phyloP scores from a whole-genome alignment of 2,797 vertebrate genomes.

The Loris lydekkerianus region DNA sequence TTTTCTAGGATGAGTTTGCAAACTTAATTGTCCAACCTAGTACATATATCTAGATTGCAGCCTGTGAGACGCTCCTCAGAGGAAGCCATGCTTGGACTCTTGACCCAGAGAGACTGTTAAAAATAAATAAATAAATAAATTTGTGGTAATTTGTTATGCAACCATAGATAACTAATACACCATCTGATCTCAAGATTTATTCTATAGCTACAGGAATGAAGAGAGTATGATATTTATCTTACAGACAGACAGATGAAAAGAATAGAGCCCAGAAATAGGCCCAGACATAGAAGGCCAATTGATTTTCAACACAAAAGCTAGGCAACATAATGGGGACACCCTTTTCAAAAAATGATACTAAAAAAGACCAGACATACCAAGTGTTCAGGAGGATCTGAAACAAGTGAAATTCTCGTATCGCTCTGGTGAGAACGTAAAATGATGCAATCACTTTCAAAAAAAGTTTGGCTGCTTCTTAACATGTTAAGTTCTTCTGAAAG shows the following conservation, averaged over 20 bases:
- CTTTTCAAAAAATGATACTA: not conserved
- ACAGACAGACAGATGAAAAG: not conserved
- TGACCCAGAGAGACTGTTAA: not conserved
- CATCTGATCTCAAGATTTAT: not conserved
- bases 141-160: constrained; percentile 23
- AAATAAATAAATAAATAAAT: constrained; percentile 1
- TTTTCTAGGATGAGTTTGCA: too few relatives aligned
- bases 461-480: not conserved
- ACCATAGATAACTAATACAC: not conserved
- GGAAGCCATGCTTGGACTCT: not conserved
- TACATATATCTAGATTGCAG: not conserved
- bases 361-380: not conserved
- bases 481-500: too few relatives aligned
- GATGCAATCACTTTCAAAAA: constrained; percentile 11
- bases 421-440: constrained; percentile 17
- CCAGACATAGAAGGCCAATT: not conserved
- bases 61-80: not conserved
- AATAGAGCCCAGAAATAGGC: constrained; percentile 24
- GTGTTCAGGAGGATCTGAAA: constrained; percentile 22
- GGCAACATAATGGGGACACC: constrained; percentile 29
- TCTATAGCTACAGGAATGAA: constrained; percentile 39
- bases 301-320: constrained; percentile 38
- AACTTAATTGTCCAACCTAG: too few relatives aligned
- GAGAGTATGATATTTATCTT: not conserved
- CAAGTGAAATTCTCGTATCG: not conserved